Conservation (phyloP, 2,797 vertebrate genomes). For the Potorous gilbertii region DNA sequence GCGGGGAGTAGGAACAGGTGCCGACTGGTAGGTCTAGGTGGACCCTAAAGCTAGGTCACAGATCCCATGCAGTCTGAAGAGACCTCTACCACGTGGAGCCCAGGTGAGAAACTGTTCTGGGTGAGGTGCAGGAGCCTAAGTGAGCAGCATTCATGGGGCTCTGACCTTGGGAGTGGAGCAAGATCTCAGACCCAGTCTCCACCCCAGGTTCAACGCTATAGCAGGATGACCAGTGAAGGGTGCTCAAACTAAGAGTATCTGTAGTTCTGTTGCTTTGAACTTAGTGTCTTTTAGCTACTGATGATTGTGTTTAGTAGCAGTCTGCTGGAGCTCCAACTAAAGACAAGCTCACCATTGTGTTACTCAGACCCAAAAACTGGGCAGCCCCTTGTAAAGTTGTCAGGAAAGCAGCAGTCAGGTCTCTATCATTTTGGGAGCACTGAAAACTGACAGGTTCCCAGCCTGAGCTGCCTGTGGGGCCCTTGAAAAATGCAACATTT, state of each 20-base stretch:
- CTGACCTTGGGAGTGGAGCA: not conserved
- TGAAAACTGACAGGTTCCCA: not conserved
- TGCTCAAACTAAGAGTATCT: not conserved
- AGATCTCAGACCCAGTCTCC: not conserved
- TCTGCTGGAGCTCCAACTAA: not conserved
- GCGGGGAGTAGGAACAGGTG: not conserved
- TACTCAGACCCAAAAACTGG: not conserved
- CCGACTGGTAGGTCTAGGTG: not conserved
- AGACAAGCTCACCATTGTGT: not conserved
- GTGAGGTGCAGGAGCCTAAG: not conserved
- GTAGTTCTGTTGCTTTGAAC: not conserved
- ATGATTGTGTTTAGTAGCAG: not conserved
- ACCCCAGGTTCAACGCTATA: not conserved
- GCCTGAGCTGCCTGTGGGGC: not conserved
- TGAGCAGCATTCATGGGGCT: not conserved
- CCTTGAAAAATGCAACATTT: not conserved
- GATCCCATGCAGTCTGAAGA: not conserved
- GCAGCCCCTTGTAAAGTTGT: not conserved
- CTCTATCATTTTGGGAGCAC: not conserved
- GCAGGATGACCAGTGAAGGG: not conserved
- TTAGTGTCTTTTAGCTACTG: not conserved
- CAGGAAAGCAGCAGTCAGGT: not conserved
- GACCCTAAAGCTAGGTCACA: not conserved
- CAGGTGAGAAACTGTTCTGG: not conserved
- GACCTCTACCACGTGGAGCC: not conserved